phyloP scores from a whole-genome alignment of 1,140 invertebrate genomes.

The Pseudoatta argentina region DNA sequence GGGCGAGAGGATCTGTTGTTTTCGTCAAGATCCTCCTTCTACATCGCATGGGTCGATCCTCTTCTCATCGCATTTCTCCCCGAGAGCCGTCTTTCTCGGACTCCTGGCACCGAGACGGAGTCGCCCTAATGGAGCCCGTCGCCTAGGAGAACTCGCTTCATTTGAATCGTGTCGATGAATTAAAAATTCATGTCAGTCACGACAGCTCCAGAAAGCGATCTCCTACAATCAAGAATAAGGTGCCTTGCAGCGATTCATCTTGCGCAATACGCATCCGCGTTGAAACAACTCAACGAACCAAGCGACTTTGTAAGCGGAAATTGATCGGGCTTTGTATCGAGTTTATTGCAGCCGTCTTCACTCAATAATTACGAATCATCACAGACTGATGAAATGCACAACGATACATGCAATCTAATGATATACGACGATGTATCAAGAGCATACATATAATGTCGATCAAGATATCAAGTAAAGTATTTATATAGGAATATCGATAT shows the following conservation, averaged over 20 bases:
- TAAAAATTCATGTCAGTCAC: conserved; percentile 60
- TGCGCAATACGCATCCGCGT: conserved; percentile 52
- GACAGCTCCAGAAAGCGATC: conserved; percentile 48
- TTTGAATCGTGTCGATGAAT: conserved; percentile 58
- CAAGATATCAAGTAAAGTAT: conserved; percentile 15
- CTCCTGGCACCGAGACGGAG: conserved; percentile 53
- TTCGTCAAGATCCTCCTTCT: conserved; percentile 61
- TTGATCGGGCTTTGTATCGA: conserved; percentile 29
- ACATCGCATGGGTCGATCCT: conserved; percentile 46
- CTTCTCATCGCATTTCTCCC: conserved; percentile 28
- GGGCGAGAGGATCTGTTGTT: conserved; percentile 62
- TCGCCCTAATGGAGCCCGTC: conserved; percentile 60
- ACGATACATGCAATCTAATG: conserved; percentile 25
- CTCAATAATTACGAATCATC: conserved; percentile 46
- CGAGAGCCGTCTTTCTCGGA: background rate
- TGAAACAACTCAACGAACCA: conserved; percentile 27
- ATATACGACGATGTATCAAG: conserved; percentile 8
- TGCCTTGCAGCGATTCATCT: conserved; percentile 42
- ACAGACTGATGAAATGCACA: conserved; percentile 20
- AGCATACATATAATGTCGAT: conserved; percentile 13
- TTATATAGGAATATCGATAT: conserved; percentile 2
- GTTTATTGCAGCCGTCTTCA: conserved; percentile 27
- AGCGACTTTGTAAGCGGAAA: conserved; percentile 27
- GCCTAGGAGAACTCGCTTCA: conserved; percentile 55
- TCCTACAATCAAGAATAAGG: conserved; percentile 27